Evolutionary conservation across 2,113 vertebrate genomes (phyloP).

Genomic region (Calidris pygmaea): DNA sequence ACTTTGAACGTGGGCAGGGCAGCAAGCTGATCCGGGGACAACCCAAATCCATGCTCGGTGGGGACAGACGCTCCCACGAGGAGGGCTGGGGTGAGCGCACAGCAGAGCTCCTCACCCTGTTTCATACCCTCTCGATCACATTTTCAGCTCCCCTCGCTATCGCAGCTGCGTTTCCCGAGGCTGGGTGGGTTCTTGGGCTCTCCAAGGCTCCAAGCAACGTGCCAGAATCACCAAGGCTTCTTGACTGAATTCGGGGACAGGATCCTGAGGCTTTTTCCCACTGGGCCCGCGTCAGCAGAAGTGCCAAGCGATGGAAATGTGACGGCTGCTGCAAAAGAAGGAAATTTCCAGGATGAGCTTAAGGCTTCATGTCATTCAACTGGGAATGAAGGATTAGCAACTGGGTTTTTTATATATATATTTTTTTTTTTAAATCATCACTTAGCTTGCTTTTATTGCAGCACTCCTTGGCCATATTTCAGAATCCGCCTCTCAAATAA

Average conservation of each 20-base stretch:
- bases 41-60: accelerated
- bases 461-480: background rate
- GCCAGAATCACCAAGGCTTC: background rate
- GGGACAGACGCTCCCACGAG: background rate
- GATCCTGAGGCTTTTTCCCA: background rate
- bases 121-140: accelerated
- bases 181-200: background rate
- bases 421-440: background rate
- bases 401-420: background rate
- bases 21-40: accelerated
- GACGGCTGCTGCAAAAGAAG: background rate
- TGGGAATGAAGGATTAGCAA: background rate
- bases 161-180: background rate
- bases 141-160: background rate
- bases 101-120: background rate
- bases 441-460: conserved; percentile 5
- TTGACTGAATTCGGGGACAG: background rate
- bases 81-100: accelerated
- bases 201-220: background rate
- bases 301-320: background rate
- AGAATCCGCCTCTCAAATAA: background rate
- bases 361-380: background rate
- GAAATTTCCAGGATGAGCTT: background rate
- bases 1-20: background rate
- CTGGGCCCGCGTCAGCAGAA: background rate